These are phyloP conservation scores for Australoheros facetus DNA, from an alignment of 2,797 vertebrate species.

Conservation along the genomic window DNA sequence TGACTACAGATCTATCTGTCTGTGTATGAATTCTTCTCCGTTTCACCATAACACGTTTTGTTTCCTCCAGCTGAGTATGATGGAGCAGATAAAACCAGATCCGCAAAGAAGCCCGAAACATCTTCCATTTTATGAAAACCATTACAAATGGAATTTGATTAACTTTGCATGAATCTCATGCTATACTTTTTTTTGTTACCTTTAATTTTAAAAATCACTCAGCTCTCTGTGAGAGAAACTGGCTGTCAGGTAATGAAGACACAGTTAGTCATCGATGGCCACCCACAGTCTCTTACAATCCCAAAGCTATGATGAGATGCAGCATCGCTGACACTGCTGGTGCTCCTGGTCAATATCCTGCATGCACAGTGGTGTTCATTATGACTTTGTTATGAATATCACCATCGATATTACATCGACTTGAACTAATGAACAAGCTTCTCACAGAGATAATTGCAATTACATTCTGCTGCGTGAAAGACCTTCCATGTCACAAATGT, in stretches of 20 bases:
- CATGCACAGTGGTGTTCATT: conserved; percentile 42
- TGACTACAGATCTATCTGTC: conserved; percentile 41
- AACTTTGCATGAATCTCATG: conserved; percentile 38
- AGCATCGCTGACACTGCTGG: conserved; percentile 41
- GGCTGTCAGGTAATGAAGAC: conserved; percentile 46
- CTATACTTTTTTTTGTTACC: background rate
- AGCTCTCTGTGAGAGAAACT: conserved; percentile 16
- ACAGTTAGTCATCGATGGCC: conserved; percentile 42
- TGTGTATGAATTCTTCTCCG: conserved; percentile 16
- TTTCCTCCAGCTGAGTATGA: conserved; percentile 5
- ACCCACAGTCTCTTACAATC: conserved; percentile 29
- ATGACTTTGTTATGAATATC: conserved; percentile 50
- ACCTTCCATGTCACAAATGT: background rate
- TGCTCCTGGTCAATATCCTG: conserved; percentile 53
- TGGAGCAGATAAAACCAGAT: conserved; percentile 38
- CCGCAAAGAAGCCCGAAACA: conserved; percentile 24
- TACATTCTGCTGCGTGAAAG: conserved; percentile 1
- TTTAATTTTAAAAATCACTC: conserved; percentile 32
- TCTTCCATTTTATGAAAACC: conserved; percentile 38
- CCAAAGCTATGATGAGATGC: conserved; percentile 34
- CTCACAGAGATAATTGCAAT: conserved; percentile 16
- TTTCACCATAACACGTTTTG: background rate
- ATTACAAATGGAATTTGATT: conserved; percentile 51
- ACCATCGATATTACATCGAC: conserved; percentile 35
- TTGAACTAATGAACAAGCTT: conserved; percentile 41